These are phyloP conservation scores for Anas platyrhynchos DNA, from an alignment of 2,113 vertebrate species.

Conservation along the genomic window DNA sequence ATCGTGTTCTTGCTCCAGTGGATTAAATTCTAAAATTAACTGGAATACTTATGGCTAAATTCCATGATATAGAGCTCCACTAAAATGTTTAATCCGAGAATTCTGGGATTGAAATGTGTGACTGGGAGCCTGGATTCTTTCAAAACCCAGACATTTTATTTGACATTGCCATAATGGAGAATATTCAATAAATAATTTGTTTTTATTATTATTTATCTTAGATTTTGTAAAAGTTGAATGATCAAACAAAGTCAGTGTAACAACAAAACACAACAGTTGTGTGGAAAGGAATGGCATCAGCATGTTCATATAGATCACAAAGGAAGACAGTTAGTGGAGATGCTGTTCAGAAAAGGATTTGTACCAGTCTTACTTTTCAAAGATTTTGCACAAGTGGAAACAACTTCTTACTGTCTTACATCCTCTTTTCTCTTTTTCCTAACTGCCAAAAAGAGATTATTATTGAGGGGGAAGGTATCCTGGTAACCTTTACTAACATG, in stretches of 20 bases:
- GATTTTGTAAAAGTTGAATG: conserved; percentile 27
- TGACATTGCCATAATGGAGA: neutral
- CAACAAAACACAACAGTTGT: neutral
- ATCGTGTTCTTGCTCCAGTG: neutral
- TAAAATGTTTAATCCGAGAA: neutral
- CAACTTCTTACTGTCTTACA: neutral
- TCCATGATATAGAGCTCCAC: neutral
- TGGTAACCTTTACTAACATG: neutral
- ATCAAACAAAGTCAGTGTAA: neutral
- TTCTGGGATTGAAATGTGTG: neutral
- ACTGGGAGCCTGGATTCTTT: neutral
- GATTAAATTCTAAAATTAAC: neutral
- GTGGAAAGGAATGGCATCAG: conserved; percentile 48
- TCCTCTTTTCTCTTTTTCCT: neutral
- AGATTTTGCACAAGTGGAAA: neutral
- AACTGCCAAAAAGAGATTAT: neutral
- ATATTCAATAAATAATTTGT: neutral
- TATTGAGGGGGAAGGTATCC: neutral
- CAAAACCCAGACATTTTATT: neutral
- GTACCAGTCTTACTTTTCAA: conserved; percentile 19
- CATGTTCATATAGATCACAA: neutral
- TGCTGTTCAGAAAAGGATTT: conserved; percentile 67
- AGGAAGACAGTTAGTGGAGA: conserved; percentile 60
- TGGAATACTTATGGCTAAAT: neutral
- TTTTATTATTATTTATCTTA: neutral